Conservation (phyloP, 2,113 vertebrate species). For the Elaphurus davidianus region DNA sequence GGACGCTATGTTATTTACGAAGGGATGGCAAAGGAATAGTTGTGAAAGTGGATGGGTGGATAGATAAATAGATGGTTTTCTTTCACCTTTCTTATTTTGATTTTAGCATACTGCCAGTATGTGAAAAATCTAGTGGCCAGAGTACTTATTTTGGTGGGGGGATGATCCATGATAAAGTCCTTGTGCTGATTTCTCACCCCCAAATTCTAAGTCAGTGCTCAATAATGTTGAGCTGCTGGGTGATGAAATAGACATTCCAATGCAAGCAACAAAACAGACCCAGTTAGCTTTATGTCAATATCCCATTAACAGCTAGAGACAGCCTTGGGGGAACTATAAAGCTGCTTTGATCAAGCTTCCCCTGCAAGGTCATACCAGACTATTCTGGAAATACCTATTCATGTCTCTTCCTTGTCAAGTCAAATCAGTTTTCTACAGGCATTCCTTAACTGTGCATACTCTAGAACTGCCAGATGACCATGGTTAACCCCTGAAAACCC, state of each 20-base stretch:
- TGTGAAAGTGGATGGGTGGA: not conserved
- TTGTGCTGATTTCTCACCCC: not conserved
- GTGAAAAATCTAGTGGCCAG: not conserved
- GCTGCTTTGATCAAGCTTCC: not conserved
- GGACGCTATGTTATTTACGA: not conserved
- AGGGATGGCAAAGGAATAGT: not conserved
- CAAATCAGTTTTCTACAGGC: not conserved
- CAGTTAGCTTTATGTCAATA: not conserved
- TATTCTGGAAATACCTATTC: conserved; percentile 14
- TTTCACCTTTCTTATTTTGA: not conserved
- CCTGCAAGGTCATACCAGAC: not conserved
- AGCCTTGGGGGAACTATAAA: not conserved
- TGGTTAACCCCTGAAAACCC: not conserved
- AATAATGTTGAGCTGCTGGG: not conserved
- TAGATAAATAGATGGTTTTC: not conserved
- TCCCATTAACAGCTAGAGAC: not conserved
- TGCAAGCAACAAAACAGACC: not conserved
- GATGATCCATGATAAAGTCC: not conserved
- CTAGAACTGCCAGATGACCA: not conserved
- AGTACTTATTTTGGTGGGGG: not conserved
- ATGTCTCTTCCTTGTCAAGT: not conserved
- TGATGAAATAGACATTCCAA: not conserved
- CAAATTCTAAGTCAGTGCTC: not conserved
- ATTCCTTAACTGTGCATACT: not conserved
- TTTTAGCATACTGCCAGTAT: not conserved